Evolutionary conservation across 1,140 invertebrate species (phyloP), one percentile per base, ranked within the genome.

Genomic region (Heterodera carotae): DNA sequence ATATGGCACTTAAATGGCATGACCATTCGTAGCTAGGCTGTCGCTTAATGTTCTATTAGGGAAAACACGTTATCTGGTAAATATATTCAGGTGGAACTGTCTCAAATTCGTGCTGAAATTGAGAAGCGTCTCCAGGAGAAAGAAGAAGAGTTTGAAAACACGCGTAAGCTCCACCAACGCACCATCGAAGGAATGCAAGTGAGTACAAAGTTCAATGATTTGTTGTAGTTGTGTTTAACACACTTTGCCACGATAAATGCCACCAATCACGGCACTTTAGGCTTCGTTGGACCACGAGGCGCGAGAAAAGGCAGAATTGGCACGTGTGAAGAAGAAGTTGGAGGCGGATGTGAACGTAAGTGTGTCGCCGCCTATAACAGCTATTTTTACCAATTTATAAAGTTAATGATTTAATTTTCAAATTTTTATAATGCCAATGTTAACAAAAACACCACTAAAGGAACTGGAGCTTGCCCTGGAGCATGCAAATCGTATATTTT

Each of bases 91-190:
- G 91, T 99, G 69, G 97, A 99, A 90, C 91, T 99, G 85, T 94
- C 94, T 83, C 95, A 97, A 89, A 95, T 99, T 80, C 92, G 96
- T 88, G 94, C 96, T 89, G 97, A 99, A 89, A 98, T 99, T 88
- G 97, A 99, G 89, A 93, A 96, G 86, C 92, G 96, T 84, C 94
- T 99, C 90, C 94, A 96, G 89, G 97, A 99, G 91, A 99, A 99
- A 91, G 97, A 99, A 89, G 97, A 99, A 86, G 97, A 99, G 91
- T 99, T 99, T 91, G 97, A 99, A 89, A 98, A 98, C 89, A 98
- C 96, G n/a, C 84, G 96, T 89, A 98, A 98, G 92, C 98, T 98
- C 90, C 96, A 99, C 91, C 95, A 98, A 90, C 93, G 96, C 82
- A 94, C 95, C 77, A 92, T 99, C 87, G 97, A 99, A 89, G 97